Evolutionary conservation across 2,888 invertebrate species (phyloP).

Genomic region (Choristoneura rosaceana): DNA sequence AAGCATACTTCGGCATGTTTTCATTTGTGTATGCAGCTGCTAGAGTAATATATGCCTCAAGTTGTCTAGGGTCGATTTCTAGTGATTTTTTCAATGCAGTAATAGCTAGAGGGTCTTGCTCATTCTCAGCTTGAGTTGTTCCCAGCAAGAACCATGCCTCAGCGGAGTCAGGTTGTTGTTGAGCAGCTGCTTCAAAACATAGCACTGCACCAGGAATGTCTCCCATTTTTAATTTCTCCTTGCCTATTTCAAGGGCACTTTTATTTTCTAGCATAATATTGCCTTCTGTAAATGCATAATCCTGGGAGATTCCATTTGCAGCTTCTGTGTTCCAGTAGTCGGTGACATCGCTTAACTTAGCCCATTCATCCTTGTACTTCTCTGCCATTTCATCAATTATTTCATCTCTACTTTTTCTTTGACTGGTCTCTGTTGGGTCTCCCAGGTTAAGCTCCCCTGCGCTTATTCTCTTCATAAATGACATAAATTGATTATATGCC

Average conservation of each 20-base stretch:
- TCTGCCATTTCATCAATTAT: slow-evolving; percentile 83
- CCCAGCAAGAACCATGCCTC: slow-evolving; percentile 96
- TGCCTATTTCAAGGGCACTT: slow-evolving; percentile 94
- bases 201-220: slow-evolving; percentile 98
- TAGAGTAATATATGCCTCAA: slow-evolving; percentile 94
- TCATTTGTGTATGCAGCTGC: slow-evolving; percentile 99
- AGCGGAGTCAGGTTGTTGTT: slow-evolving; percentile 90
- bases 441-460: slow-evolving; percentile 87
- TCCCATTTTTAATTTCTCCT: slow-evolving; percentile 92
- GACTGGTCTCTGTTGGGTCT: slow-evolving; percentile 69
- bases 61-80: slow-evolving; percentile 91
- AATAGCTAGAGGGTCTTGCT: slow-evolving; percentile 97
- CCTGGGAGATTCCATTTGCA: slow-evolving; percentile 83
- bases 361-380: slow-evolving; percentile 91
- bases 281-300: slow-evolving; percentile 92
- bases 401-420: slow-evolving; percentile 73
- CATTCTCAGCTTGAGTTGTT: slow-evolving; percentile 98
- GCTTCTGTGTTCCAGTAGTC: slow-evolving; percentile 88
- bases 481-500: slow-evolving; percentile 93
- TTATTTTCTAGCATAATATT: slow-evolving; percentile 93
- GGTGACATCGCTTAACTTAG: slow-evolving; percentile 88
- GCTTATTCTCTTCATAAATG: slow-evolving; percentile 92
- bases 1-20: slow-evolving; percentile 95
- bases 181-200: slow-evolving; percentile 97
- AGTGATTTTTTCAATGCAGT: slow-evolving; percentile 95